These are phyloP conservation scores for Presbytis comata DNA, from an alignment of 2,797 vertebrate species.

Conservation along the genomic window DNA sequence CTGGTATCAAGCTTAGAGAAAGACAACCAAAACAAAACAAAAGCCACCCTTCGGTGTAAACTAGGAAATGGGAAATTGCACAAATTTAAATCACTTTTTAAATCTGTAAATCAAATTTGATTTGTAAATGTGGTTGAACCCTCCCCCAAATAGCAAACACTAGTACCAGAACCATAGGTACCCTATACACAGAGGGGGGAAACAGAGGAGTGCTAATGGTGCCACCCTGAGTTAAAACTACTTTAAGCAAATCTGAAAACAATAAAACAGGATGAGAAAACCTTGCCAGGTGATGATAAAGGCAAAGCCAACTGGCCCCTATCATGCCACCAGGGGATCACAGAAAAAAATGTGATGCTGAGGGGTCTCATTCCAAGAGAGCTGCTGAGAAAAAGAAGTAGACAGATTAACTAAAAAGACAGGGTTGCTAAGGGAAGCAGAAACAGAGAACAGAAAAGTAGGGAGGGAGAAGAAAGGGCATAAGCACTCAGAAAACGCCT, in stretches of 20 bases:
- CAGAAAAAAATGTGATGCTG: neutral
- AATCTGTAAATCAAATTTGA: neutral
- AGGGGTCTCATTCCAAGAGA: neutral
- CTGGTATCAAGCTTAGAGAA: neutral
- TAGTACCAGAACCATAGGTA: neutral
- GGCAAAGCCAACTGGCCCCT: neutral
- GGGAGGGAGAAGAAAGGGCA: neutral
- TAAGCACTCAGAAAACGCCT: neutral
- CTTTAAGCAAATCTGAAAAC: neutral
- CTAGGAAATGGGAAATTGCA: neutral
- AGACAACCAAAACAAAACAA: neutral
- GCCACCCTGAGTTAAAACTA: neutral
- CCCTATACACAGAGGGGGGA: neutral
- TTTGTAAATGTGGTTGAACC: neutral
- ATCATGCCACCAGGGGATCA: neutral
- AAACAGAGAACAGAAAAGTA: neutral
- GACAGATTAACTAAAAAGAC: neutral
- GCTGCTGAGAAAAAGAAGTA: neutral
- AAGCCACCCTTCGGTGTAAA: neutral
- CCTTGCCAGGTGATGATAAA: neutral
- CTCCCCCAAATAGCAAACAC: neutral
- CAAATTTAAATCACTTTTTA: neutral
- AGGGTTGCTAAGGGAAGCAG: neutral
- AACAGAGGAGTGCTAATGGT: neutral
- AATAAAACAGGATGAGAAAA: neutral